phyloP scores from a whole-genome alignment of 2,888 invertebrate species.

The Ctenicera cuprea region DNA sequence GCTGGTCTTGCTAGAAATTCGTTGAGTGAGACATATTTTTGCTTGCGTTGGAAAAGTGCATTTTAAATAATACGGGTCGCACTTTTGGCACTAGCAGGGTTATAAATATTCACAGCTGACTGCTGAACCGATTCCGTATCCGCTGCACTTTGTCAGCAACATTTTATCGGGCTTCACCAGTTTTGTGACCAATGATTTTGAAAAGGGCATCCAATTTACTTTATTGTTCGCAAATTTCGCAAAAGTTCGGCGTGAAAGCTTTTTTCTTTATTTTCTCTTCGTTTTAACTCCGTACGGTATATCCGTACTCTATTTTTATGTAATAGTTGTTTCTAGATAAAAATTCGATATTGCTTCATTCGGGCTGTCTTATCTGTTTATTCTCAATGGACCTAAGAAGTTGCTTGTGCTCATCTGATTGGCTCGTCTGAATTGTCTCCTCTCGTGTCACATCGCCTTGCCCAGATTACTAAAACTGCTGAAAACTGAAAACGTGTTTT shows the following conservation, averaged over 20 bases:
- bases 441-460: constrained; percentile 40
- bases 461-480: constrained; percentile 47
- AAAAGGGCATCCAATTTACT: constrained; percentile 36
- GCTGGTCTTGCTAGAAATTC: neutral
- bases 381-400: constrained; percentile 28
- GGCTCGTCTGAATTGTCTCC: constrained; percentile 36
- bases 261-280: neutral
- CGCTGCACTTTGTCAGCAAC: constrained; percentile 53
- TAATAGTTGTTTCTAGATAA: constrained; percentile 21
- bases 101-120: constrained; percentile 51
- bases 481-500: constrained; percentile 51
- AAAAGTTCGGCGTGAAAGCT: constrained; percentile 24
- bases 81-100: constrained; percentile 47
- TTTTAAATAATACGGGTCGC: constrained; percentile 46
- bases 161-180: constrained; percentile 45
- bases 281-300: too few species aligned
- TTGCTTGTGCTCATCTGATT: constrained; percentile 28
- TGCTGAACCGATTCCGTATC: constrained; percentile 47
- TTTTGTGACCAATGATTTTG: constrained; percentile 38
- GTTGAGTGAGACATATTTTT: constrained; percentile 5
- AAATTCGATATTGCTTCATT: constrained; percentile 31
- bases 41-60: constrained; percentile 42
- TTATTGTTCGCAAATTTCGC: constrained; percentile 41
- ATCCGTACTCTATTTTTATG: neutral
- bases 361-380: constrained; percentile 19